Conservation (phyloP, 1,140 invertebrate species). For the Microplitis demolitor region DNA sequence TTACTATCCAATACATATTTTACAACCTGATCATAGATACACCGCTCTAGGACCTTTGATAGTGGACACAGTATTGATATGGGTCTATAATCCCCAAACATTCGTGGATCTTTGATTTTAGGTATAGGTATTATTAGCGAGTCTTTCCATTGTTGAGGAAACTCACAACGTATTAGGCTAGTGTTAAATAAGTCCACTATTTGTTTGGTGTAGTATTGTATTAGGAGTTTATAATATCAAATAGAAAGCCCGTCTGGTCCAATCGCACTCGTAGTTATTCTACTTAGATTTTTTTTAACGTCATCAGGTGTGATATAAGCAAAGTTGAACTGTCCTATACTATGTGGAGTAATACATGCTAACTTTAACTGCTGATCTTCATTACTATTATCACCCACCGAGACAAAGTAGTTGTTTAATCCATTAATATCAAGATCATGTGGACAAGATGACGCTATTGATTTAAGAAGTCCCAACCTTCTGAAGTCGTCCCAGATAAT, state of each 20-base stretch:
- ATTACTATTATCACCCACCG: background rate
- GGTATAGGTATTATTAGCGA: background rate
- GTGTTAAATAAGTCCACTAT: background rate
- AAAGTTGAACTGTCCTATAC: background rate
- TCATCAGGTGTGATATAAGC: background rate
- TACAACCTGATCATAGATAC: slow-evolving; percentile 3
- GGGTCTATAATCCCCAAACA: slow-evolving; percentile 4
- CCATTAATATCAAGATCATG: background rate
- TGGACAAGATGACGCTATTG: background rate
- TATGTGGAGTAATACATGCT: background rate
- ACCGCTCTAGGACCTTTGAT: slow-evolving; percentile 16
- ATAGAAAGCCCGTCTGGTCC: background rate
- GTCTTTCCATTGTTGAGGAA: background rate
- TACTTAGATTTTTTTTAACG: background rate
- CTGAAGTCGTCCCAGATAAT: slow-evolving; percentile 1
- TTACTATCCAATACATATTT: background rate
- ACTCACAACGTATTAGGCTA: background rate
- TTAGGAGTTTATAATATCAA: background rate
- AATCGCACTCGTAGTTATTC: background rate
- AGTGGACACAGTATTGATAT: slow-evolving; percentile 17
- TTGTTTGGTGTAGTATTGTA: too few species aligned
- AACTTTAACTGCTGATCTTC: background rate
- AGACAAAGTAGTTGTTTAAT: background rate
- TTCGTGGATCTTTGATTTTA: background rate
- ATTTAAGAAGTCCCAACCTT: background rate